A percentile compares a stretch with the other conserved stretches of the same genome.
These are phyloP conservation scores for Carettochelys insculpta DNA, from an alignment of 2,113 vertebrate genomes.

Conservation along the genomic window DNA sequence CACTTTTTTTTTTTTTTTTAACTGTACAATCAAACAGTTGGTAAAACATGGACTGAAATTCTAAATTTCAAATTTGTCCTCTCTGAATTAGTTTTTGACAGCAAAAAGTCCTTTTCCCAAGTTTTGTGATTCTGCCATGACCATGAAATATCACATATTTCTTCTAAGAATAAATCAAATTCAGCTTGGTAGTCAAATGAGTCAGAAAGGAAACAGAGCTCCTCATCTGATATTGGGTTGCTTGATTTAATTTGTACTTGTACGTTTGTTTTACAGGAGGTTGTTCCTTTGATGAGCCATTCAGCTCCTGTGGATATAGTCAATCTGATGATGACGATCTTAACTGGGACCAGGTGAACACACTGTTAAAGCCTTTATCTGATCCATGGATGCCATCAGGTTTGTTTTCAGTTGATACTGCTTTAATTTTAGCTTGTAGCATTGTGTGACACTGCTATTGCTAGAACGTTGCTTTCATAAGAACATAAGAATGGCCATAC, in stretches of 20 bases:
- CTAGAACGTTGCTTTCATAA: background rate
- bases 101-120: background rate
- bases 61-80: background rate
- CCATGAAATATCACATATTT: background rate
- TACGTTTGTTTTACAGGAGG: conserved; percentile 81
- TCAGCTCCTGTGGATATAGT: conserved; percentile 90
- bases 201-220: background rate
- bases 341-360: conserved; percentile 93
- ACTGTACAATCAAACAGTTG: background rate
- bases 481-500: no score
- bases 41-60: background rate
- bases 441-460: background rate
- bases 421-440: background rate
- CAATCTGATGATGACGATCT: conserved; percentile 93
- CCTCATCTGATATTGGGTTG: background rate
- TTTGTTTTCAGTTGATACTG: conserved; percentile 69
- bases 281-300: conserved; percentile 92
- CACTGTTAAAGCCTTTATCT: conserved; percentile 80
- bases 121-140: background rate
- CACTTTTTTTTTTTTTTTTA: conserved; percentile 1
- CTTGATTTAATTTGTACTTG: background rate
- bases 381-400: conserved; percentile 94
- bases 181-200: background rate
- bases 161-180: background rate
- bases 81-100: background rate